Base-by-base conservation (phyloP, 2,888 invertebrate species). In the Spilarctia lutea region DNA sequence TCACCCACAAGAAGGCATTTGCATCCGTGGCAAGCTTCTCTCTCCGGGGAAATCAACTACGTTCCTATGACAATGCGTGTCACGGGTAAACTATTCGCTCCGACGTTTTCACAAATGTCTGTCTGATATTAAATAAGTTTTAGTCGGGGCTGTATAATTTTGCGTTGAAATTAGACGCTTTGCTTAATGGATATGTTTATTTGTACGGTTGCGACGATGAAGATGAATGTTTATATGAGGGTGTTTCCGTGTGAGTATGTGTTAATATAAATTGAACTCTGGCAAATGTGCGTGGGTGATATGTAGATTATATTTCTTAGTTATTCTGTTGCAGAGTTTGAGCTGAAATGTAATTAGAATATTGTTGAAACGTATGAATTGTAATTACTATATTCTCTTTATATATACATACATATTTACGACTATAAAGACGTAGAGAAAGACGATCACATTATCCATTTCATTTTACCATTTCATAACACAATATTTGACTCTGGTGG, bases 1-100 rank as follows among this genome's bases (percentile, higher is more conserved):
- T 74, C 71, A 68, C 70, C 24, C 65, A 75, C 75, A 56, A 45
- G 75, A 72, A 78, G 76, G 72, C 68, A 76, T 80, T 80, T 78
- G 80, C 80, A 80, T 80, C 72, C 66, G 68, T 67, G 42, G 60
- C 52, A 52, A 60, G 33, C 13, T n/a, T 65, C 24, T 33, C 56
- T 18, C 73, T 42, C 74, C 56, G 7, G 81, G 81, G 81, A 81
- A 81, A 81, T 81, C 81, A 81, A 45, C 70, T 8, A 18, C 72
- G 75, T 74, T 72, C 78, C 76, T 78, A 75, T 76, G 80, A 75
- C 80, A 78, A 78, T 80, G 78, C 77, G 75, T 77, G 76, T 71
- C 72, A 67, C 71, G 65, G 73, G 42, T 60, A 73, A 76, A 76
- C 78, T 75, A 76, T 72, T 60, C 27, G 20, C 27, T 65, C 66